Conservation (phyloP, 1,140 invertebrate species). For the Drosophila punjabiensis region DNA sequence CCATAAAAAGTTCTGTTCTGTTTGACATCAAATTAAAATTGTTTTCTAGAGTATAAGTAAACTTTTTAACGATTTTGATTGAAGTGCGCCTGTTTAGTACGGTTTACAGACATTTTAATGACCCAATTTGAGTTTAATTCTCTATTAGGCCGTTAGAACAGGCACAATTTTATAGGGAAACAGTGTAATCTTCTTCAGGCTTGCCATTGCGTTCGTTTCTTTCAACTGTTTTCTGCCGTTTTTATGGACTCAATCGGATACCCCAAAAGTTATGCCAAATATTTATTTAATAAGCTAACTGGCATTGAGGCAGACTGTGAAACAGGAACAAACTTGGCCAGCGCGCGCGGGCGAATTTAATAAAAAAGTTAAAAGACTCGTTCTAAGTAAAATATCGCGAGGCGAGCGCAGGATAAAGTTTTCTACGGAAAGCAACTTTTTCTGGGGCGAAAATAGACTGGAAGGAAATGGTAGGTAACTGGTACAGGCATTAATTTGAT, state of each 20-base stretch:
- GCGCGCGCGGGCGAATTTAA: conserved; percentile 54
- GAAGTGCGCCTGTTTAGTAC: neutral
- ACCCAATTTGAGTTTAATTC: neutral
- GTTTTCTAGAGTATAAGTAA: neutral
- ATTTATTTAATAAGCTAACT: conserved; percentile 74
- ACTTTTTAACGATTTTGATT: neutral
- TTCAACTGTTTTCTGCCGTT: conserved; percentile 7
- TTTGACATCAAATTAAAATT: neutral
- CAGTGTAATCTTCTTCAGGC: conserved; percentile 17
- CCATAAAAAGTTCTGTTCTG: neutral
- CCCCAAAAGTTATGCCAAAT: conserved; percentile 62
- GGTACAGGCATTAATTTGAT: conserved; percentile 55
- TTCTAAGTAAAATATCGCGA: conserved; percentile 49
- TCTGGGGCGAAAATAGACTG: conserved; percentile 11
- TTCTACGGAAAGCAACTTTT: conserved; percentile 33
- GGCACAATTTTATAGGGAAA: conserved; percentile 11
- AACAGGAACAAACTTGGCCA: conserved; percentile 48
- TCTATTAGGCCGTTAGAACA: neutral
- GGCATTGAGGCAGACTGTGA: conserved; percentile 36
- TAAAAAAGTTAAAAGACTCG: conserved; percentile 64
- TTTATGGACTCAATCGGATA: conserved; percentile 37
- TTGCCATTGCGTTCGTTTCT: conserved; percentile 31
- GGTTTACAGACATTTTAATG: conserved; percentile 1
- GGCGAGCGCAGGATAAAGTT: conserved; percentile 30
- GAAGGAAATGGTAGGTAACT: conserved; percentile 6